Evolutionary conservation across 2,113 vertebrate genomes (phyloP).

Genomic region (Cyprinodon tularosa): DNA sequence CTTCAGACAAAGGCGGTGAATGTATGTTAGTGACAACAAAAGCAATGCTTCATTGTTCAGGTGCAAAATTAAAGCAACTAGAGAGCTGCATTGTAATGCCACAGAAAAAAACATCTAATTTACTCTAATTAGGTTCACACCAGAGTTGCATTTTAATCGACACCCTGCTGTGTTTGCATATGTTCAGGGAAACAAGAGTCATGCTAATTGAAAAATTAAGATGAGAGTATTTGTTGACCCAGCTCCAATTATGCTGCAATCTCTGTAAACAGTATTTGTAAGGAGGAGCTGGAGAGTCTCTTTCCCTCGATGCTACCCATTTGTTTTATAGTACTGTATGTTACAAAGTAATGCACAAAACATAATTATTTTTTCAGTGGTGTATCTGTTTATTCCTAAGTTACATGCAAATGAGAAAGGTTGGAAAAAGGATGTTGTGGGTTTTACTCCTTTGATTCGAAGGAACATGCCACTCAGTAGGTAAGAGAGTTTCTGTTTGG

Average conservation of each 20-base stretch:
- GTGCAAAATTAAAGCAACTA: conserved; percentile 52
- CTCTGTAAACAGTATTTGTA: conserved; percentile 63
- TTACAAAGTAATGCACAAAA: background rate
- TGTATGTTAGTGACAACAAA: conserved; percentile 50
- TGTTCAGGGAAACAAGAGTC: conserved; percentile 80
- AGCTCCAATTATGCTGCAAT: conserved; percentile 60
- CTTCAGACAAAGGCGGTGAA: conserved; percentile 35
- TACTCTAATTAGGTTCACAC: conserved; percentile 82
- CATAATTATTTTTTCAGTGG: background rate
- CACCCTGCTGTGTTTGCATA: conserved; percentile 82
- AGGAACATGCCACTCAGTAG: conserved; percentile 36
- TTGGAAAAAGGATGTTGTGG: conserved; percentile 9
- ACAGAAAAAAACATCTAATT: conserved; percentile 76
- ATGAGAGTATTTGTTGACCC: conserved; percentile 76
- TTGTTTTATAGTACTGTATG: conserved; percentile 5
- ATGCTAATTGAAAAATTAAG: conserved; percentile 85
- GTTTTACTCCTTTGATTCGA: conserved; percentile 33
- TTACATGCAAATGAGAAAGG: conserved; percentile 5
- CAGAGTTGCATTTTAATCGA: conserved; percentile 82
- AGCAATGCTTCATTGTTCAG: conserved; percentile 63
- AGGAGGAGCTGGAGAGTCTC: conserved; percentile 35
- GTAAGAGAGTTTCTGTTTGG: conserved; percentile 15
- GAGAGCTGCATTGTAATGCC: conserved; percentile 74
- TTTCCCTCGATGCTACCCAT: background rate
- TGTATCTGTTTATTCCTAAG: conserved; percentile 1